phyloP scores from a whole-genome alignment of 2,113 vertebrate genomes.

The Todiramphus saurophagus region DNA sequence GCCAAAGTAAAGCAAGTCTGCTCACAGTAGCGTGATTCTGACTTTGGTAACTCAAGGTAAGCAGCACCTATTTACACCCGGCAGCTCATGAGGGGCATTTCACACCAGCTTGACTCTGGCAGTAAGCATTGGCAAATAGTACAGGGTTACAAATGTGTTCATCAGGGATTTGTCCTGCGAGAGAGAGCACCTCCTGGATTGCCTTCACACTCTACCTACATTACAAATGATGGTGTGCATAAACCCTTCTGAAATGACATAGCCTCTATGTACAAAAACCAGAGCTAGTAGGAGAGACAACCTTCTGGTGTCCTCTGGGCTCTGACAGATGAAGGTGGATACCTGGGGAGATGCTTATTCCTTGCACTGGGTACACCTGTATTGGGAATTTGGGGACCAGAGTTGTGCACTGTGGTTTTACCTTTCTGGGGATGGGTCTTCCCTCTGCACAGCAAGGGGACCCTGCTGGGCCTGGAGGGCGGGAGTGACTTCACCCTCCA shows the following conservation, averaged over 20 bases:
- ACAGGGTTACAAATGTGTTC: neutral
- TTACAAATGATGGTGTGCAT: neutral
- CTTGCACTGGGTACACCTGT: neutral
- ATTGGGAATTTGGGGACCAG: neutral
- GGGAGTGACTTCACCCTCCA: neutral
- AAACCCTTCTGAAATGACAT: neutral
- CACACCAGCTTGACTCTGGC: neutral
- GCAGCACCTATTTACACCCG: neutral
- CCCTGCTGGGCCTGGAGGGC: accelerated
- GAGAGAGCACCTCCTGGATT: neutral
- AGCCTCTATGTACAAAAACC: neutral
- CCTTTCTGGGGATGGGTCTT: neutral
- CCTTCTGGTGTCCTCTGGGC: neutral
- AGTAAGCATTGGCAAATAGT: neutral
- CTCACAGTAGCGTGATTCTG: neutral
- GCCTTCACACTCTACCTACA: neutral
- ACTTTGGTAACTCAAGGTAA: neutral
- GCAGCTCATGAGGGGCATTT: neutral
- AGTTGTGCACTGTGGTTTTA: neutral
- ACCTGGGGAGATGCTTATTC: neutral
- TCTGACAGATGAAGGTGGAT: neutral
- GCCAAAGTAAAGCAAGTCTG: neutral
- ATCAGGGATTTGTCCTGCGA: too few species aligned
- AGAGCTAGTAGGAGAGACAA: neutral
- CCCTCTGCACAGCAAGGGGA: neutral